Evolutionary conservation across 2,797 vertebrate species (phyloP).

Genomic region (Alfaro cultratus): DNA sequence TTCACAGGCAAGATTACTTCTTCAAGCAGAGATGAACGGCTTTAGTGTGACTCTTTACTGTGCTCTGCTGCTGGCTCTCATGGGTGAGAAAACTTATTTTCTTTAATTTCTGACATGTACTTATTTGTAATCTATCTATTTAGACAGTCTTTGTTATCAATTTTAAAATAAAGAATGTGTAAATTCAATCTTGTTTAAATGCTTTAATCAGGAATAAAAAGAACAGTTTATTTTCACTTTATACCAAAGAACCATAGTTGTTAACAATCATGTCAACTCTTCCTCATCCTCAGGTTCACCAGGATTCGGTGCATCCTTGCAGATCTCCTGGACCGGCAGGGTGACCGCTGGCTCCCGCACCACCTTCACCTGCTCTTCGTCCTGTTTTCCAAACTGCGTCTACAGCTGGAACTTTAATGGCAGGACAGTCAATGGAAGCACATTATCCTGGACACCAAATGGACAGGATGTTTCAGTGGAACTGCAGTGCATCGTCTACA

Average conservation of each 20-base stretch:
- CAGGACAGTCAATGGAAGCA: conserved; percentile 18
- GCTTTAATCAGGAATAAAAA: neutral
- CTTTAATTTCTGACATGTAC: neutral
- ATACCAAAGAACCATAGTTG: neutral
- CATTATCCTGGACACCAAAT: conserved; percentile 49
- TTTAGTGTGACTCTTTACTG: conserved; percentile 5
- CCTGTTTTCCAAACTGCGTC: conserved; percentile 47
- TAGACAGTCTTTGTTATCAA: neutral
- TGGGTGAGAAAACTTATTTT: conserved; percentile 17
- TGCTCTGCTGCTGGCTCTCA: conserved; percentile 30
- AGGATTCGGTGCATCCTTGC: neutral
- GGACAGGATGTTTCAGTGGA: conserved; percentile 24
- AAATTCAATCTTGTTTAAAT: neutral
- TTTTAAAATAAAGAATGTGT: neutral
- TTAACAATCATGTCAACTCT: neutral
- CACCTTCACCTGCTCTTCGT: conserved; percentile 46
- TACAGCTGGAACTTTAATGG: conserved; percentile 54
- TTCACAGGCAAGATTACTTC: neutral
- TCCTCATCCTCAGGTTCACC: conserved; percentile 28
- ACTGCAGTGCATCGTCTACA: conserved; percentile 32
- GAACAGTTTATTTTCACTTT: neutral
- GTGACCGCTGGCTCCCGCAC: conserved; percentile 40
- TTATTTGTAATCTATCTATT: neutral
- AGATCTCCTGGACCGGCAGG: conserved; percentile 16
- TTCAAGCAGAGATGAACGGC: neutral